A percentile compares a stretch with the other conserved stretches of the same genome.
These are phyloP conservation scores for Cheirogaleus major DNA, from an alignment of 2,797 vertebrate species.

Conservation along the genomic window DNA sequence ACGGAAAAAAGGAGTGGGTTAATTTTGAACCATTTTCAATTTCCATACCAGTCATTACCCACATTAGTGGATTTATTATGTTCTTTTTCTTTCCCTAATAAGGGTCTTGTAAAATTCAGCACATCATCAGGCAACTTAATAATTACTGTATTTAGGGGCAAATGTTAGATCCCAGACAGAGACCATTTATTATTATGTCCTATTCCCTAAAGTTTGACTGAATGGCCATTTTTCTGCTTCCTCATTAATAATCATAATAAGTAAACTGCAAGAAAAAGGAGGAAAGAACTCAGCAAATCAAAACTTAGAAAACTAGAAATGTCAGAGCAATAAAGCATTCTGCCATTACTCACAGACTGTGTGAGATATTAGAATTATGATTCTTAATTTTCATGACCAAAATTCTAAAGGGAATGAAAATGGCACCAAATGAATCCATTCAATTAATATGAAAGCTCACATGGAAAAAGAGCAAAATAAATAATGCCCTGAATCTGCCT, in stretches of 20 bases:
- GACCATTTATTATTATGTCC: slow-evolving; percentile 68
- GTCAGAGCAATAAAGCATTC: slow-evolving; percentile 72
- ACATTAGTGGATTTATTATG: slow-evolving; percentile 80
- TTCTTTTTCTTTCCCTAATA: slow-evolving; percentile 76
- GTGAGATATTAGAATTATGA: slow-evolving; percentile 69
- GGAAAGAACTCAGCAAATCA: slow-evolving; percentile 70
- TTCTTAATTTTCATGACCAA: slow-evolving; percentile 72
- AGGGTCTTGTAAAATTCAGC: slow-evolving; percentile 76
- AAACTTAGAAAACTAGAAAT: slow-evolving; percentile 67
- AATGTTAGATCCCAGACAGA: slow-evolving; percentile 77
- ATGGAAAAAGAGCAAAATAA: slow-evolving; percentile 68
- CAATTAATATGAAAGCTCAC: slow-evolving; percentile 70
- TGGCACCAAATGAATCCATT: slow-evolving; percentile 77
- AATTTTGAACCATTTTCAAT: slow-evolving; percentile 71
- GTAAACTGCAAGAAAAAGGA: slow-evolving; percentile 64
- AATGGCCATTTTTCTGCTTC: slow-evolving; percentile 70
- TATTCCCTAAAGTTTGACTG: slow-evolving; percentile 73
- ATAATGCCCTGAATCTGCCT: slow-evolving; percentile 71
- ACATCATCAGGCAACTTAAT: slow-evolving; percentile 75
- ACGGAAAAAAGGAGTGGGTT: slow-evolving; percentile 75
- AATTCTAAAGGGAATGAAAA: slow-evolving; percentile 67
- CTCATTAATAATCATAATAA: slow-evolving; percentile 81
- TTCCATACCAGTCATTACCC: slow-evolving; percentile 77
- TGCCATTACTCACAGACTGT: slow-evolving; percentile 71
- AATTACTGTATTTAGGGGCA: slow-evolving; percentile 75